A percentile compares a stretch with the other conserved stretches of the same genome.
These are phyloP conservation scores for Goniozus legneri DNA, from an alignment of 1,140 invertebrate genomes.

Conservation along the genomic window DNA sequence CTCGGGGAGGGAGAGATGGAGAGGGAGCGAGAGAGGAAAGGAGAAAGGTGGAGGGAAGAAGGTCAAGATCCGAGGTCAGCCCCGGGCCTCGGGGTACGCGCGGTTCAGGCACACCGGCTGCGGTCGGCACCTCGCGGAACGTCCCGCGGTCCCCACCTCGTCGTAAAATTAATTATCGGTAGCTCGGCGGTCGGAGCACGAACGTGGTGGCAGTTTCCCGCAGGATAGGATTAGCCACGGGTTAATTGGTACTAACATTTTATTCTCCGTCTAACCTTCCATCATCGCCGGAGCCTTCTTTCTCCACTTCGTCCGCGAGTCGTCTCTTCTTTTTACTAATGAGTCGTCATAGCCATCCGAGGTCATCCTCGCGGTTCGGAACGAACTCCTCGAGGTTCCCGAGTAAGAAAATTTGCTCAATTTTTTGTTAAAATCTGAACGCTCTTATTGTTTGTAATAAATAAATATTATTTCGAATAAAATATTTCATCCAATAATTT, in stretches of 20 bases:
- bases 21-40: not conserved
- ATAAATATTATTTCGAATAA: too few species aligned
- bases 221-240: not conserved
- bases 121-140: slow-evolving; percentile 3
- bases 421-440: too few species aligned
- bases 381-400: too few species aligned
- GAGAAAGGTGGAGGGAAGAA: slow-evolving; percentile 2
- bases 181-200: not conserved
- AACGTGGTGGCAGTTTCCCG: not conserved
- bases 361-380: not conserved
- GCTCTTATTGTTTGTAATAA: too few species aligned
- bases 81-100: slow-evolving; percentile 5
- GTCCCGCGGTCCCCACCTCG: not conserved
- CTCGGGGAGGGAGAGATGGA: too few species aligned
- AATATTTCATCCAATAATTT: too few species aligned
- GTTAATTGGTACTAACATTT: not conserved
- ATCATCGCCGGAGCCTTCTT: not conserved
- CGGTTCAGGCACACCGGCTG: slow-evolving; percentile 4
- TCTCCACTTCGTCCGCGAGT: not conserved
- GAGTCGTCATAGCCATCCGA: not conserved
- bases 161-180: slow-evolving; percentile 13
- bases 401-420: too few species aligned
- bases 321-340: slow-evolving; percentile 3
- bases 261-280: too few species aligned
- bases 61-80: slow-evolving; percentile 3